Percentiles rank a stretch among this genome's conserved stretches.
These are phyloP conservation scores for Choristoneura fumiferana DNA, from an alignment of 1,140 invertebrate species.

Conservation along the genomic window DNA sequence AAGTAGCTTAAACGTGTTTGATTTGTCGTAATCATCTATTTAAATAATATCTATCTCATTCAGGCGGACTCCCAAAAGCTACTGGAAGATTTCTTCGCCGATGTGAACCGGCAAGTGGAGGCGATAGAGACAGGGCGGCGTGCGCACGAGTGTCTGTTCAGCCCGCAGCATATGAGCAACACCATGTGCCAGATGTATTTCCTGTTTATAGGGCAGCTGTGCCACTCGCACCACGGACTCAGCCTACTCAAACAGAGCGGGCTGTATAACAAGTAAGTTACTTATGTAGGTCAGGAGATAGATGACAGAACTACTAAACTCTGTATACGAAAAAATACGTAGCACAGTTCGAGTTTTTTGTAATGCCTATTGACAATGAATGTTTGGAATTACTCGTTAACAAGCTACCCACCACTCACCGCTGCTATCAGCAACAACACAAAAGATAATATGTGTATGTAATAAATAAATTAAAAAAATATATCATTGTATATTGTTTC, in stretches of 20 bases:
- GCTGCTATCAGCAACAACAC: no score
- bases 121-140: constrained; percentile 86
- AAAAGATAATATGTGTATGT: no score
- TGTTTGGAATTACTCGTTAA: no score
- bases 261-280: constrained; percentile 80
- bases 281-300: constrained; percentile 15
- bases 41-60: constrained; percentile 24
- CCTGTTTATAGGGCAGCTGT: constrained; percentile 93
- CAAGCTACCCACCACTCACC: no score
- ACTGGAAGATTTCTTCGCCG: constrained; percentile 88
- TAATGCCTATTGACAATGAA: no score
- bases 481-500: no score
- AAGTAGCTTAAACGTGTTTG: no score
- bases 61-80: constrained; percentile 80
- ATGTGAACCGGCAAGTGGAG: constrained; percentile 88
- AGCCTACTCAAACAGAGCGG: constrained; percentile 87
- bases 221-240: constrained; percentile 85
- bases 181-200: constrained; percentile 97
- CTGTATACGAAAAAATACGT: no score
- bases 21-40: no score
- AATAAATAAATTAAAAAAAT: no score
- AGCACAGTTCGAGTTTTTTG: no score
- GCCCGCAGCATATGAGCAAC: constrained; percentile 90
- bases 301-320: no score
- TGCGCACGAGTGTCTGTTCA: constrained; percentile 93